Base-by-base conservation (phyloP, 2,888 invertebrate species). In the Pristionchus arcanus region DNA sequence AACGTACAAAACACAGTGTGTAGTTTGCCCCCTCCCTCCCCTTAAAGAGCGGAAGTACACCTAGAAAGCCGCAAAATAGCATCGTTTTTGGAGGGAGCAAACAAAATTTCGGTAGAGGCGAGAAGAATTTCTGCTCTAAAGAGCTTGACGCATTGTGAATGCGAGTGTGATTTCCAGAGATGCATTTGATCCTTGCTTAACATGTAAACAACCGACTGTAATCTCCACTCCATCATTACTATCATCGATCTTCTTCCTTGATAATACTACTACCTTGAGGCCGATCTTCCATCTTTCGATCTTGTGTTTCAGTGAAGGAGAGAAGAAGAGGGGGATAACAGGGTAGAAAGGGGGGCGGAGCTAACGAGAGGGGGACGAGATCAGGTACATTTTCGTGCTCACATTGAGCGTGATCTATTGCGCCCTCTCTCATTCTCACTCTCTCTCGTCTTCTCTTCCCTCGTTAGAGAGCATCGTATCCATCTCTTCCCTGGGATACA, bases 351-450 rank as follows among this genome's bases (percentile, higher is more conserved):
- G 28, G n/a, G 68, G 68, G 68, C 68, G 68, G 68, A 15, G 31
- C 31, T 31, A 31, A 15, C 28, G 68, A 28, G 63, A 13, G 31
- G 31, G 31, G 28, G 68, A 68, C 68, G 37, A 74, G 74, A 74
- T 74, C 74, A 74, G 74, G 74, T 74, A 74, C 37, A 37, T 74
- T 74, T 74, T 74, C 74, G 74, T 74, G 16, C 37, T 1, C 37
- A 25, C 31, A 68, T 68, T 68, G 68, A 13, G 68, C 28, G 68
- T 42, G 74, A 42, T 77, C 74, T 77, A 37, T 77, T 11, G 74
- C 49, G 11, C n/a, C 53, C 42, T 77, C 77, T 77, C 77, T 37
- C 77, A 11, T 42, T 21, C 77, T 0, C 77, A 0, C 77, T 16
- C 77, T 77, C 77, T 37, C 77, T 77, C 25, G 37, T n/a, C 21